Base-by-base conservation (phyloP, 2,113 vertebrate species). In the Hypomesus transpacificus region DNA sequence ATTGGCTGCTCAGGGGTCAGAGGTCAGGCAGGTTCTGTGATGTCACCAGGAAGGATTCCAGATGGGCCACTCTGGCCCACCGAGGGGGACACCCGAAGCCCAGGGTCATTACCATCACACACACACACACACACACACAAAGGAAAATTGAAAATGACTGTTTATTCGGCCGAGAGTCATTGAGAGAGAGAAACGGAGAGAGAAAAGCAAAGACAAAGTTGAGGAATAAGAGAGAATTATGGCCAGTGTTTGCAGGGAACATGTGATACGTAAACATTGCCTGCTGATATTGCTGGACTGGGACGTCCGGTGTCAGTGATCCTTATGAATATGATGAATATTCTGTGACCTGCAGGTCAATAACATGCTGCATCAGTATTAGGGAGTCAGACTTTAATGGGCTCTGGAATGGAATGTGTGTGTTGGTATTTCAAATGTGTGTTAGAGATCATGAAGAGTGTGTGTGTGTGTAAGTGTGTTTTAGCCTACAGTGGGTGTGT, bases 311-410 rank as follows among this genome's bases (percentile, higher is more conserved):
- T 54, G 74, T 71, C 67, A 65, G 71, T 13, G 65, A 74, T 77
- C 66, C 74, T 63, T 21, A 64, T 66, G 71, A 85, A 79, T 68
- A 60, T 82, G 79, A 84, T 65, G 34, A 63, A 89, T 85, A 34
- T 62, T 80, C 68, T 26, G 83, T 82, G 82, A 78, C 64, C 66
- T 56, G 65, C 63, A 73, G 85, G 86, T 84, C 84, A 83, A 79
- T 61, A 87, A 85, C 87, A 83, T 85, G 80, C 39, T 46, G 80
- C 86, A 83, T 26, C 75, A 76, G 86, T 88, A 86, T 70, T 80
- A 93, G 92, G 92, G 94, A 94, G 93, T 92, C 89, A 88, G 91
- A 85, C 86, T 89, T 84, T 77, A 81, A 91, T 91, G 89, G 92
- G 88, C 86, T 89, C 75, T 92, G 92, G 94, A 95, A 95, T 94